Base-by-base conservation (phyloP, 2,113 vertebrate genomes). In the Rhinolophus ferrumequinum region DNA sequence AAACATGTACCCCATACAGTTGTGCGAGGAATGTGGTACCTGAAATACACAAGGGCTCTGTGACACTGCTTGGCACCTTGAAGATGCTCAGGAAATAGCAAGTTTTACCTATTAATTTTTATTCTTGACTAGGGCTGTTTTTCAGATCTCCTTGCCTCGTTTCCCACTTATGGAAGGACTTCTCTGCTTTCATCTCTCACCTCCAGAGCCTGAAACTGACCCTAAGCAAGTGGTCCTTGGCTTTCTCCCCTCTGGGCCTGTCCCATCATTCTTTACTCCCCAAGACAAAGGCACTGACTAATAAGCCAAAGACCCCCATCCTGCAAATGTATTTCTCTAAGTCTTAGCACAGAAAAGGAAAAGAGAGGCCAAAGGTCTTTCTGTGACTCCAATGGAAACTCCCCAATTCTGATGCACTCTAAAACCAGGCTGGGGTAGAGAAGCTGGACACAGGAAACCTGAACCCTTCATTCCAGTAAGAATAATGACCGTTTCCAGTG, bases 271-370 rank as follows among this genome's bases (percentile, higher is more conserved):
- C 22, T 79, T 92, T 77, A 56, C 33, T 82, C 13, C 47, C 38
- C 73, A 58, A 72, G 50, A 89, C 11, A 90, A 77, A 95, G 28
- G 15, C 6, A 73, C 12, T 24, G 35, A 47, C 2, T 52, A 75
- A 95, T 52, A 79, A 93, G 22, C 7, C 44, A 76, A 81, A 91
- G 47, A 35, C 11, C 75, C 5, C 13, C 15, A 77, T 19, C 52
- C 35, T 70, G 9, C 21, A 86, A 73, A 93, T 11, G 2, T 72
- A 85, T 82, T 93, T 88, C 50, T 77, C 26, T 35, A 73, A 73
- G 12, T 94, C 41, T 88, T 73, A 56, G 35, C 13, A 93, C 19
- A 77, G 16, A 35, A 90, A 92, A 97, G 38, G 16, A 83, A 90
- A 94, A 56, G 13, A 30, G 16, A 80, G 16, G 22, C 12, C 54